Conservation (phyloP, 2,797 vertebrate genomes). For the Molossus alvarezi region DNA sequence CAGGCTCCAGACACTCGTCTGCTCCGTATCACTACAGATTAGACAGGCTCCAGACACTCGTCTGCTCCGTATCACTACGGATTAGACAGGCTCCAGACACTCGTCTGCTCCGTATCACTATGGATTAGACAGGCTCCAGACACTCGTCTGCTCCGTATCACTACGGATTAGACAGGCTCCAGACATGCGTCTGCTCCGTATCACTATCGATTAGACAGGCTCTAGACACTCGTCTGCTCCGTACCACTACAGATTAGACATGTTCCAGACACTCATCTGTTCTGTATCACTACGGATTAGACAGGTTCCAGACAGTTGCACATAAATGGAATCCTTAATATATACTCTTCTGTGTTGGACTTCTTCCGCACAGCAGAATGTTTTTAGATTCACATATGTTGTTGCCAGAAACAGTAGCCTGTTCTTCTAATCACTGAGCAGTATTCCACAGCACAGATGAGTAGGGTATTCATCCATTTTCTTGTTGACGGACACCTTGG, state of each 20-base stretch:
- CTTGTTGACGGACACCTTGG: not conserved
- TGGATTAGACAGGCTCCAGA: not conserved
- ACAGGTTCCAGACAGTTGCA: not conserved
- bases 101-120: not conserved
- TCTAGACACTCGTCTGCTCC: not conserved
- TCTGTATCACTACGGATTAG: not conserved
- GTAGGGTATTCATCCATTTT: not conserved
- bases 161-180: not conserved
- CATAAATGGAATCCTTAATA: not conserved
- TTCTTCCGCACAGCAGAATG: not conserved
- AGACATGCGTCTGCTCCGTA: not conserved
- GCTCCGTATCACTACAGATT: not conserved
- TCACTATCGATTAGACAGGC: no score
- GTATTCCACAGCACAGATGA: not conserved
- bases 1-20: not conserved
- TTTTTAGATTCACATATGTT: constrained; percentile 1
- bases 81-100: not conserved
- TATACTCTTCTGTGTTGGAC: not conserved
- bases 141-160: not conserved
- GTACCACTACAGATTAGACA: not conserved
- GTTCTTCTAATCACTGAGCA: not conserved
- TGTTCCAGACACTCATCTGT: not conserved
- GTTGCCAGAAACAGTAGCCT: not conserved
- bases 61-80: not conserved
- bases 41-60: not conserved